These are phyloP conservation scores for Neogale vison DNA, from an alignment of 2,113 vertebrate species.

Conservation along the genomic window DNA sequence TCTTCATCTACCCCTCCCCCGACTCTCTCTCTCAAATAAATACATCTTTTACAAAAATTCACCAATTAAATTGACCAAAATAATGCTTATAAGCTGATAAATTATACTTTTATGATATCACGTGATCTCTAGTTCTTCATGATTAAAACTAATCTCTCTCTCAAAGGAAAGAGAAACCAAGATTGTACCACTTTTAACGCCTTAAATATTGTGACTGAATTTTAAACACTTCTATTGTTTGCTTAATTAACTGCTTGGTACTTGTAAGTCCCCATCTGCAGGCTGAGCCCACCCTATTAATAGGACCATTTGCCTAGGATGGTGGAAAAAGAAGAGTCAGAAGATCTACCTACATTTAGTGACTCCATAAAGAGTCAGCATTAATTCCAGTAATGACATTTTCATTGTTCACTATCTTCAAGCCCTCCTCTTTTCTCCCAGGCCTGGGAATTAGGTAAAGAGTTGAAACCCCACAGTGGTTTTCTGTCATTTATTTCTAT, in stretches of 20 bases:
- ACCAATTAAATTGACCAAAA: background rate
- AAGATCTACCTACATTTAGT: background rate
- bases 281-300: background rate
- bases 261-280: background rate
- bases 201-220: background rate
- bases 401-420: background rate
- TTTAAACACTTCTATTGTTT: background rate
- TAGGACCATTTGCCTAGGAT: background rate
- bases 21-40: no score
- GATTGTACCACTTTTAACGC: background rate
- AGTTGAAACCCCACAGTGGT: background rate
- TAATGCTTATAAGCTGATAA: background rate
- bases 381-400: background rate
- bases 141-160: background rate
- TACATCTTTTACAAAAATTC: no score
- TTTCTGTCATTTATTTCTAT: background rate
- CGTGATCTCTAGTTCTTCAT: background rate
- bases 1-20: no score
- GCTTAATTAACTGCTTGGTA: background rate
- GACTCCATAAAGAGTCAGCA: background rate
- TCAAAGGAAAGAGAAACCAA: conserved; percentile 9
- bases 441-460: background rate
- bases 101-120: background rate
- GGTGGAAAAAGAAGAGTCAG: background rate
- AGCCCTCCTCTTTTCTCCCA: background rate